phyloP scores from a whole-genome alignment of 2,113 vertebrate species.

The Lepus americanus region DNA sequence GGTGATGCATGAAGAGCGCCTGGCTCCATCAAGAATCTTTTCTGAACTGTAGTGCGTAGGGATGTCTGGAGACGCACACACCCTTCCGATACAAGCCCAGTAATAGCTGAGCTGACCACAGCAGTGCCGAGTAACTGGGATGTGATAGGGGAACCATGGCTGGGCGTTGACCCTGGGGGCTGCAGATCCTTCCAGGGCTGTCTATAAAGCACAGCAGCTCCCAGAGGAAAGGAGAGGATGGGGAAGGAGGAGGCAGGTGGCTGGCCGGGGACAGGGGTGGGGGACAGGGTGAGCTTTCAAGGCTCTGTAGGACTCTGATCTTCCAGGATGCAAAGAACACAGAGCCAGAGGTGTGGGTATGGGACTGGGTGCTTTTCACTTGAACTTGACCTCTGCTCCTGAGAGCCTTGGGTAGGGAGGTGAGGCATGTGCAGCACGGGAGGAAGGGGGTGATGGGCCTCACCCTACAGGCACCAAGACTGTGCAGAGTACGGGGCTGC shows the following conservation, averaged over 20 bases:
- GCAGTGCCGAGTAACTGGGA: background rate
- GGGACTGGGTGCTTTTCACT: background rate
- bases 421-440: background rate
- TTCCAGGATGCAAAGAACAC: background rate
- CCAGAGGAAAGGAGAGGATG: background rate
- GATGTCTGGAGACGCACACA: background rate
- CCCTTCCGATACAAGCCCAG: background rate
- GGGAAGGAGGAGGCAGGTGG: too few species aligned
- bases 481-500: too few species aligned
- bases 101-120: background rate
- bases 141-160: background rate
- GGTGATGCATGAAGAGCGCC: background rate
- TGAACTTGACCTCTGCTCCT: background rate
- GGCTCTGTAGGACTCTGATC: background rate
- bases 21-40: background rate
- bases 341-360: background rate
- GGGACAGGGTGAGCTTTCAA: background rate
- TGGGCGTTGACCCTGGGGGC: background rate
- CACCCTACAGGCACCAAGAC: too few species aligned
- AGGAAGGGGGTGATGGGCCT: background rate
- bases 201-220: background rate
- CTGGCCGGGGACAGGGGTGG: background rate
- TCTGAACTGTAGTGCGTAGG: background rate
- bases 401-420: background rate
- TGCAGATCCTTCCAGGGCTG: background rate